Percentiles rank a stretch among this genome's conserved stretches.
These are phyloP conservation scores for Orius laevigatus DNA, from an alignment of 1,140 invertebrate genomes.

Conservation along the genomic window DNA sequence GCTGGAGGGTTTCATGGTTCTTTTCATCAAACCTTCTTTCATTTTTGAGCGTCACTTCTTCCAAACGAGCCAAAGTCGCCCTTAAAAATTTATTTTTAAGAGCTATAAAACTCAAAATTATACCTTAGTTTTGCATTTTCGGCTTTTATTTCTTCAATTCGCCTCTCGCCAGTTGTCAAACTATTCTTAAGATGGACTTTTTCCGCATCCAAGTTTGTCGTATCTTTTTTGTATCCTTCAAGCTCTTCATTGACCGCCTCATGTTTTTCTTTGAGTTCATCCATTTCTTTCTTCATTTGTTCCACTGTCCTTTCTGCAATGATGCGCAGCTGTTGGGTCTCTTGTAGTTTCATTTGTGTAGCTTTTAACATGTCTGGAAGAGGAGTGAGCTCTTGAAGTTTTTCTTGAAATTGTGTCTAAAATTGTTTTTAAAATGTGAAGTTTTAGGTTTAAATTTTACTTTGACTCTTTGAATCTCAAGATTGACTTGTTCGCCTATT, in stretches of 20 bases:
- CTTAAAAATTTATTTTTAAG: slow-evolving; percentile 23
- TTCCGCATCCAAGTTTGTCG: slow-evolving; percentile 26
- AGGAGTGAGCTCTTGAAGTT: slow-evolving; percentile 50
- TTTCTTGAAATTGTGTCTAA: slow-evolving; percentile 44
- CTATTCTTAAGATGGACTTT: slow-evolving; percentile 16
- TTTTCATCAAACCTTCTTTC: slow-evolving; percentile 34
- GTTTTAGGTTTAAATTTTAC: slow-evolving; percentile 27
- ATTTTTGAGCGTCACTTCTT: slow-evolving; percentile 33
- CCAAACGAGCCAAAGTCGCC: slow-evolving; percentile 26
- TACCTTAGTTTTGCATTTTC: slow-evolving; percentile 18
- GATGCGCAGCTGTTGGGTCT: slow-evolving; percentile 45
- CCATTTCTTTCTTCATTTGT: slow-evolving; percentile 37
- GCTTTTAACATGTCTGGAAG: slow-evolving; percentile 54
- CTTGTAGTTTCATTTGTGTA: slow-evolving; percentile 50
- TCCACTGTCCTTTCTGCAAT: slow-evolving; percentile 43
- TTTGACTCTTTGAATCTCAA: slow-evolving; percentile 55
- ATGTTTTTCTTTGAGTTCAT: slow-evolving; percentile 15
- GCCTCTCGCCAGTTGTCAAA: slow-evolving; percentile 24
- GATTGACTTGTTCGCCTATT: slow-evolving; percentile 56
- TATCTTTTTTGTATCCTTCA: slow-evolving; percentile 24
- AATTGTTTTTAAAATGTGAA: not conserved
- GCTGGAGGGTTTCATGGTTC: slow-evolving; percentile 36
- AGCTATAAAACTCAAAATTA: slow-evolving; percentile 1
- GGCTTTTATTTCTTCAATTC: slow-evolving; percentile 28
- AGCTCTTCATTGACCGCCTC: slow-evolving; percentile 11